Evolutionary conservation across 2,113 vertebrate species (phyloP).

Genomic region (Manacus vitellinus): DNA sequence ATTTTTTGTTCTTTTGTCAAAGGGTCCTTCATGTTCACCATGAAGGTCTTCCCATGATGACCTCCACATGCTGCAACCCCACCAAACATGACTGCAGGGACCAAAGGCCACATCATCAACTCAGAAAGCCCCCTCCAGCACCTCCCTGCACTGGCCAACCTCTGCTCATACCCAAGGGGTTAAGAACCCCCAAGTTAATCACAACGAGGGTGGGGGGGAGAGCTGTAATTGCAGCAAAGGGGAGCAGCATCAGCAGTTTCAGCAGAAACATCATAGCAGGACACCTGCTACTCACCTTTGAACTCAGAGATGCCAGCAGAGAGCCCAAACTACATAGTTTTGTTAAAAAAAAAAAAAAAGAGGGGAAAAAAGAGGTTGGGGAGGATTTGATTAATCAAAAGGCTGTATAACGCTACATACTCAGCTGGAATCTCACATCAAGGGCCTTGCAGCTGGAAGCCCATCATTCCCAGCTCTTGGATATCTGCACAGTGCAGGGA

Average conservation of each 20-base stretch:
- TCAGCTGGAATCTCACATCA: neutral
- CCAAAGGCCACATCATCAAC: fast-evolving
- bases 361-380: neutral
- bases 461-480: neutral
- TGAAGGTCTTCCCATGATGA: neutral
- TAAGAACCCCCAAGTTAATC: neutral
- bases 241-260: neutral
- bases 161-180: neutral
- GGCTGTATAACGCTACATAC: fast-evolving
- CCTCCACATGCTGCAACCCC: fast-evolving
- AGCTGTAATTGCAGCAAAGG: neutral
- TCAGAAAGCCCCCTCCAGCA: neutral
- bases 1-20: neutral
- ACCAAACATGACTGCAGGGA: fast-evolving
- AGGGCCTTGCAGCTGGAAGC: neutral
- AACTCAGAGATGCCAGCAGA: neutral
- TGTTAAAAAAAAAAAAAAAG: neutral
- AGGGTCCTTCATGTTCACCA: neutral
- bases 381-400: neutral
- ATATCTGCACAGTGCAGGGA: neutral
- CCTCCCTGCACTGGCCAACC: neutral
- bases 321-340: neutral
- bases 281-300: neutral
- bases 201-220: fast-evolving
- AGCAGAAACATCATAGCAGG: neutral